phyloP scores from a whole-genome alignment of 2,888 invertebrate genomes.

The Crocallis elinguaria region DNA sequence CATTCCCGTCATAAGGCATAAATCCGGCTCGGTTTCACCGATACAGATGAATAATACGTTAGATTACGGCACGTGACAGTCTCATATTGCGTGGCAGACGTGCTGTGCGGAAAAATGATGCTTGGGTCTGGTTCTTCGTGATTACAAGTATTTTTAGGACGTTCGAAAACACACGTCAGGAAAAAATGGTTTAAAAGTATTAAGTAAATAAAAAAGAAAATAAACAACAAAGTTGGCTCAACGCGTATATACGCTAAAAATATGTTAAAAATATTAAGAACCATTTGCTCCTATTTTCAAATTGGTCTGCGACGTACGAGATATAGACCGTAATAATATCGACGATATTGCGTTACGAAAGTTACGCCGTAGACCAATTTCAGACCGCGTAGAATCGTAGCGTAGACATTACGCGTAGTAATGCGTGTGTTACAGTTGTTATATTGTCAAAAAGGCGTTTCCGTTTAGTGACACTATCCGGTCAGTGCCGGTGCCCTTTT shows the following conservation, averaged over 20 bases:
- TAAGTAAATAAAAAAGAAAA: not conserved
- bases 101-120: slow-evolving; percentile 34
- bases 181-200: no score
- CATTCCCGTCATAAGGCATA: slow-evolving; percentile 27
- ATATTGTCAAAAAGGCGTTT: no score
- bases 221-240: no score
- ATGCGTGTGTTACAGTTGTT: not conserved
- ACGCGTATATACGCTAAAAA: no score
- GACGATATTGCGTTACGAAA: no score
- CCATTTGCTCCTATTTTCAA: no score
- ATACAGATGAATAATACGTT: slow-evolving; percentile 47
- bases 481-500: no score
- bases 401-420: not conserved
- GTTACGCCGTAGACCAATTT: not conserved
- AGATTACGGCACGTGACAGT: slow-evolving; percentile 46
- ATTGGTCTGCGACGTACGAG: no score
- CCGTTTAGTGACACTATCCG: no score
- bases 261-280: no score
- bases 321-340: no score
- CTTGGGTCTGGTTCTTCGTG: slow-evolving; percentile 18
- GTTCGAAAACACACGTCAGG: not conserved
- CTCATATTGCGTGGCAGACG: slow-evolving; percentile 40
- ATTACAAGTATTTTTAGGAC: not conserved
- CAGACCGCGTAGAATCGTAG: slow-evolving; percentile 4
- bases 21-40: slow-evolving; percentile 35